These are phyloP conservation scores for Drosophila leontia DNA, from an alignment of 1,140 invertebrate species.

Conservation along the genomic window DNA sequence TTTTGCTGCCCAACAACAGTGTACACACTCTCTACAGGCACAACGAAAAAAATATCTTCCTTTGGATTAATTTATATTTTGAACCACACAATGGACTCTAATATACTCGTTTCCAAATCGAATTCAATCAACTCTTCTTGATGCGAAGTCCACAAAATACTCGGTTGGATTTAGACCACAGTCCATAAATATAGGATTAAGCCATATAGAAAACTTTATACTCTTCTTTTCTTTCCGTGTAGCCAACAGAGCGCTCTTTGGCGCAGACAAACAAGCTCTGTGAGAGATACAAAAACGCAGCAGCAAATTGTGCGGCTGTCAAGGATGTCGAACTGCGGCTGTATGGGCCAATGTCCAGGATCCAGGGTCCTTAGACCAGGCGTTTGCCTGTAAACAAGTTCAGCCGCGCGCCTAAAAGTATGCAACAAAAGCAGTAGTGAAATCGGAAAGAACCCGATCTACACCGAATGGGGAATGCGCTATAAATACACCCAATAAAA, in stretches of 20 bases:
- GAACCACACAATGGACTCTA: background rate
- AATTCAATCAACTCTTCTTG: background rate
- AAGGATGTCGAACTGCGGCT: constrained; percentile 45
- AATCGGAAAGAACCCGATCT: too few relatives aligned
- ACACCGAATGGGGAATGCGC: background rate
- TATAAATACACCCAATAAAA: background rate
- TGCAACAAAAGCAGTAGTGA: constrained; percentile 57
- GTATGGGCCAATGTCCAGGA: constrained; percentile 34
- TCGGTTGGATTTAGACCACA: background rate
- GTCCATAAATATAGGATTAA: background rate
- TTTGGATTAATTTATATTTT: constrained; percentile 6
- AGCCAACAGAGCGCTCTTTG: constrained; percentile 1
- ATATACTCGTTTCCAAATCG: background rate
- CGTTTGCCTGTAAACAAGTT: constrained; percentile 75
- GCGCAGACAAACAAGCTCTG: constrained; percentile 53
- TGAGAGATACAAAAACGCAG: constrained; percentile 71
- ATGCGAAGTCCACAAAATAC: background rate
- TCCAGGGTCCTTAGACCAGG: constrained; percentile 24
- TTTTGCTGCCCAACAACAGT: constrained; percentile 53
- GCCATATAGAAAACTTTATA: too few relatives aligned
- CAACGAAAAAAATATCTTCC: constrained; percentile 30
- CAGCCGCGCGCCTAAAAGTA: constrained; percentile 66
- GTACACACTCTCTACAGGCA: constrained; percentile 20
- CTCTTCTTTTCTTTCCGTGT: constrained; percentile 1
- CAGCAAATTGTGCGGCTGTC: constrained; percentile 77